Conservation (phyloP, 1,140 invertebrate species). For the Heliothis subflexa region DNA sequence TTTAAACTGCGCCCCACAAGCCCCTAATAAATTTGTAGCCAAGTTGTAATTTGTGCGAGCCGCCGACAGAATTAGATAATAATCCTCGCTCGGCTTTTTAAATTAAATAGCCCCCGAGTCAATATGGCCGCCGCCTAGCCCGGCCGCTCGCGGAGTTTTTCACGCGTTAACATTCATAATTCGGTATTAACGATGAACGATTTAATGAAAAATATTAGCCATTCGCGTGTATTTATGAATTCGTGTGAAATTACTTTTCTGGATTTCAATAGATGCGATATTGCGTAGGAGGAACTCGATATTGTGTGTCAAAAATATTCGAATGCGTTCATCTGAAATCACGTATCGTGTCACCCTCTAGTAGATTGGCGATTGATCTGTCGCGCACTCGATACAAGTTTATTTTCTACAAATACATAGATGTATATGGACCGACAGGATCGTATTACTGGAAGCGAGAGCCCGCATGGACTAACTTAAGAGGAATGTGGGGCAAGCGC, state of each 20-base stretch:
- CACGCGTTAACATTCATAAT: constrained; percentile 49
- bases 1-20: constrained; percentile 40
- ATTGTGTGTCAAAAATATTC: too few relatives aligned
- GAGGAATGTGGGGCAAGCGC: constrained; percentile 91
- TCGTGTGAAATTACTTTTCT: constrained; percentile 35
- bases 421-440: constrained; percentile 65
- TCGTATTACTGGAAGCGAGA: constrained; percentile 89
- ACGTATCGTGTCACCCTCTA: neutral
- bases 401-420: neutral
- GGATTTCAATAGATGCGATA: constrained; percentile 11
- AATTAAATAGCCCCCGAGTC: constrained; percentile 53
- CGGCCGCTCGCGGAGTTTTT: constrained; percentile 20
- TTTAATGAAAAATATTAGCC: constrained; percentile 54
- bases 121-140: constrained; percentile 49
- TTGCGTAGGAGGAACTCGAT: neutral
- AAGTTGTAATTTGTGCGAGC: constrained; percentile 40
- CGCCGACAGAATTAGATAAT: constrained; percentile 53
- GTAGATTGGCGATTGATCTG: neutral
- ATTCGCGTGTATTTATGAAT: constrained; percentile 20
- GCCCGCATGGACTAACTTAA: constrained; percentile 91
- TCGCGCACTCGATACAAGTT: neutral
- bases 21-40: constrained; percentile 45
- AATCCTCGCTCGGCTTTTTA: constrained; percentile 53
- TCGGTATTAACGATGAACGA: constrained; percentile 49
- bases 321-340: neutral